Evolutionary conservation across 2,888 invertebrate species (phyloP).

Genomic region (Xanthia icteritia): DNA sequence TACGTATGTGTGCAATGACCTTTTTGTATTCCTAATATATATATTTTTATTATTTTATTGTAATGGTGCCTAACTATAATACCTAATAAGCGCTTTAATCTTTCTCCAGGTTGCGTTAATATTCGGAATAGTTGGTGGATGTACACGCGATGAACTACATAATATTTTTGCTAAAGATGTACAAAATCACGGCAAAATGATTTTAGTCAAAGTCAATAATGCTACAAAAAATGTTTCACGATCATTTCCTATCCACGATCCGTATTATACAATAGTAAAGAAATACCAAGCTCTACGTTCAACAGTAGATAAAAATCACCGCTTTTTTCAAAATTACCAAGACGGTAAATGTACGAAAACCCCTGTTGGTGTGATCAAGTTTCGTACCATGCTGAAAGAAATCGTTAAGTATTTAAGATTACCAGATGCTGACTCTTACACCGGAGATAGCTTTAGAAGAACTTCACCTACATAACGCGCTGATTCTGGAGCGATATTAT

Average conservation of each 20-base stretch:
- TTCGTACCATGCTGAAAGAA: slow-evolving; percentile 27
- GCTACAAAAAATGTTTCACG: neutral
- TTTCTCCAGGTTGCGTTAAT: slow-evolving; percentile 32
- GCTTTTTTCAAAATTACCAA: slow-evolving; percentile 28
- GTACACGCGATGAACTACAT: slow-evolving; percentile 23
- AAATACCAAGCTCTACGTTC: slow-evolving; percentile 28
- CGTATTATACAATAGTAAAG: slow-evolving; percentile 22
- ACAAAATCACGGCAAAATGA: slow-evolving; percentile 13
- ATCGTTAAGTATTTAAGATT: slow-evolving; percentile 29
- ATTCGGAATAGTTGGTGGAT: slow-evolving; percentile 36
- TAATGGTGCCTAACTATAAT: too few relatives aligned
- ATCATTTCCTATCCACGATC: slow-evolving; percentile 19
- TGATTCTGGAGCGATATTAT: neutral
- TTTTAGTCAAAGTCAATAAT: slow-evolving; percentile 9
- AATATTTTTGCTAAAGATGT: slow-evolving; percentile 14
- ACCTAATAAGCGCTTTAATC: neutral
- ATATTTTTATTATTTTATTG: neutral
- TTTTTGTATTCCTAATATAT: neutral
- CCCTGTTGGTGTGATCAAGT: slow-evolving; percentile 31
- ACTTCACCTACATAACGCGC: neutral
- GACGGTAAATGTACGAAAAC: slow-evolving; percentile 20
- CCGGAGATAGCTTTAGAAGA: slow-evolving; percentile 24
- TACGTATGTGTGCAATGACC: neutral
- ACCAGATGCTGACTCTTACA: slow-evolving; percentile 22
- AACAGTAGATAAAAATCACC: neutral